These are phyloP conservation scores for Tiliacea citrago DNA, from an alignment of 2,888 invertebrate species.

Conservation along the genomic window DNA sequence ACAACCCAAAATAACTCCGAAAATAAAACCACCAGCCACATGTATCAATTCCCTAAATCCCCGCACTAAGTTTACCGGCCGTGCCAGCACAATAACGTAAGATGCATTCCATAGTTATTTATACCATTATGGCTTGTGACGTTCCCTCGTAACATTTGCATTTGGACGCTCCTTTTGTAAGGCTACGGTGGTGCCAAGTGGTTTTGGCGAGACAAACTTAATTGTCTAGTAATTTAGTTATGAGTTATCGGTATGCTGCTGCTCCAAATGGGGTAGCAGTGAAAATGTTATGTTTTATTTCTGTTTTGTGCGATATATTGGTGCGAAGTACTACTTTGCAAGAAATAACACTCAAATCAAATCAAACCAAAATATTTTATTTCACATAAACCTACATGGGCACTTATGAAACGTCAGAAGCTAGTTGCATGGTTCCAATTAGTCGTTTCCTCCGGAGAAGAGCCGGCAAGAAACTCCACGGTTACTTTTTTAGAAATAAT, in stretches of 20 bases:
- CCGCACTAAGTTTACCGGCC: conserved; percentile 50
- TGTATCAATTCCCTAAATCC: conserved; percentile 31
- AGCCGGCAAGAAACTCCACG: no score
- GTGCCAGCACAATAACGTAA: conserved; percentile 63
- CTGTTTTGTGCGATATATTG: background rate
- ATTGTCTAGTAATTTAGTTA: conserved; percentile 70
- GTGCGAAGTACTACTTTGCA: background rate
- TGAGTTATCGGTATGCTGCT: conserved; percentile 56
- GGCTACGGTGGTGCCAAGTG: conserved; percentile 76
- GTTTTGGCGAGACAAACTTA: conserved; percentile 72
- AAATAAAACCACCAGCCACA: conserved; percentile 19
- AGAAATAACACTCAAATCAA: no score
- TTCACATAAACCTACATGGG: no score
- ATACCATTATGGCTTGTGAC: conserved; percentile 65
- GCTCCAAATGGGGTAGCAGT: conserved; percentile 31
- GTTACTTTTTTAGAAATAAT: no score
- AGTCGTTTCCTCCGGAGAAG: no score
- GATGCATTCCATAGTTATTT: conserved; percentile 65
- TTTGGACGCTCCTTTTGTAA: conserved; percentile 67
- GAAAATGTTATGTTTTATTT: conserved; percentile 17
- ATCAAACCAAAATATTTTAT: no score
- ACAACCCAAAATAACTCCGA: background rate
- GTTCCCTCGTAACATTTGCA: conserved; percentile 83
- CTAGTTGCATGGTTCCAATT: no score
- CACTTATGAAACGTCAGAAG: no score